A percentile compares a stretch with the other conserved stretches of the same genome.
Conservation (phyloP, 2,888 invertebrate species). For the Stegophylla sp. region DNA sequence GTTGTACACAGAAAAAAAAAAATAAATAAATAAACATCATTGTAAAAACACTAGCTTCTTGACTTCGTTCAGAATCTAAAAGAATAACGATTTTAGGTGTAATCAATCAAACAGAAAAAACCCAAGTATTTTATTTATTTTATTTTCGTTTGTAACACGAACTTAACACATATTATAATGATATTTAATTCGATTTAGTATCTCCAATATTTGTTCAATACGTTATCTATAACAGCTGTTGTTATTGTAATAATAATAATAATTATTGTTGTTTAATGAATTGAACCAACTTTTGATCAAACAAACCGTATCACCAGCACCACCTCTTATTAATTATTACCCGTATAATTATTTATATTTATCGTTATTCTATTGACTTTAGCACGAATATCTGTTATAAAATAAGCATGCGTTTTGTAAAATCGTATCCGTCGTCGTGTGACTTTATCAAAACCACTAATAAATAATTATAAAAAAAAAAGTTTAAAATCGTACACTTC, state of each 20-base stretch:
- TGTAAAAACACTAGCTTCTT: neutral
- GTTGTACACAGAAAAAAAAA: too few species aligned
- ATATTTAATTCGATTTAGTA: constrained; percentile 7
- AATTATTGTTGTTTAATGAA: neutral
- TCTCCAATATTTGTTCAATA: constrained; percentile 29
- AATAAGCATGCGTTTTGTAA: too few species aligned
- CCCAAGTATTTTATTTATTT: constrained; percentile 13
- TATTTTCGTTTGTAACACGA: neutral
- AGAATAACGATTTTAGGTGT: neutral
- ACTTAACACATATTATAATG: neutral
- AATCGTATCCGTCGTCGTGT: too few species aligned
- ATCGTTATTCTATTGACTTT: neutral
- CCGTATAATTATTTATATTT: neutral
- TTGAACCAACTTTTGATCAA: neutral
- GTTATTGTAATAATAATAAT: neutral
- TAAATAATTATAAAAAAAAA: too few species aligned
- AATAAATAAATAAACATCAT: too few species aligned
- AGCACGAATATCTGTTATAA: neutral
- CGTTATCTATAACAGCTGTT: neutral
- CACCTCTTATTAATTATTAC: too few species aligned
- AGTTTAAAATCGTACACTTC: too few species aligned
- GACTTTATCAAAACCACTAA: too few species aligned
- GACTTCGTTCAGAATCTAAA: neutral
- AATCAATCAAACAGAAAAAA: neutral
- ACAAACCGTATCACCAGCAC: neutral